These are phyloP conservation scores for Spialia ferax DNA, from an alignment of 2,888 invertebrate genomes.

Conservation along the genomic window DNA sequence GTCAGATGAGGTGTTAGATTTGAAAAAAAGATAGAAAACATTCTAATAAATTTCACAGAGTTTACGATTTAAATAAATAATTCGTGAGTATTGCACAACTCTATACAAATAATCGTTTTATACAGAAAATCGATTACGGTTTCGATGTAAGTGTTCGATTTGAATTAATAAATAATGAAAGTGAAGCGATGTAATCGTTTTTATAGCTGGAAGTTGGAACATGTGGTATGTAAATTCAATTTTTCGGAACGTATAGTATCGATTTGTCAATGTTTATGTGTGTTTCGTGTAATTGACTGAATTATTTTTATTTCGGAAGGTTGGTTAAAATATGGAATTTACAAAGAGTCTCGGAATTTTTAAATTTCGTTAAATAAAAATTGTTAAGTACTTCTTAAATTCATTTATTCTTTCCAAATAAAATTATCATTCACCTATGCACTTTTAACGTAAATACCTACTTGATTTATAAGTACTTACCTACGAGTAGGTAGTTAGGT, in stretches of 20 bases:
- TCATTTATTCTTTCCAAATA: too few relatives aligned
- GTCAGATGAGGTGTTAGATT: too few relatives aligned
- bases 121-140: constrained; percentile 16
- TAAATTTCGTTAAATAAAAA: too few relatives aligned
- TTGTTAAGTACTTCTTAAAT: too few relatives aligned
- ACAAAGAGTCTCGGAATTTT: too few relatives aligned
- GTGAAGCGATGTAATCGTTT: constrained; percentile 24
- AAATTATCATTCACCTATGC: too few relatives aligned
- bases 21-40: neutral
- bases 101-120: constrained; percentile 29
- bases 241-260: constrained; percentile 17
- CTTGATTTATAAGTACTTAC: neutral
- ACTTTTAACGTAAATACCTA: too few relatives aligned
- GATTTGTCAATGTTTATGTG: constrained; percentile 25
- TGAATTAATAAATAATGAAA: constrained; percentile 34
- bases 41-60: constrained; percentile 15
- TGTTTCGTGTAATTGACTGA: constrained; percentile 12
- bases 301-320: too few relatives aligned
- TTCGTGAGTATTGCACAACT: constrained; percentile 23
- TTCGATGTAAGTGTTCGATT: constrained; percentile 20
- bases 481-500: too few relatives aligned
- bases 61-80: constrained; percentile 19
- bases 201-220: constrained; percentile 9
- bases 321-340: too few relatives aligned
- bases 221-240: constrained; percentile 1